Evolutionary conservation across 1,140 invertebrate species (phyloP).

Genomic region (Bombus confusus): DNA sequence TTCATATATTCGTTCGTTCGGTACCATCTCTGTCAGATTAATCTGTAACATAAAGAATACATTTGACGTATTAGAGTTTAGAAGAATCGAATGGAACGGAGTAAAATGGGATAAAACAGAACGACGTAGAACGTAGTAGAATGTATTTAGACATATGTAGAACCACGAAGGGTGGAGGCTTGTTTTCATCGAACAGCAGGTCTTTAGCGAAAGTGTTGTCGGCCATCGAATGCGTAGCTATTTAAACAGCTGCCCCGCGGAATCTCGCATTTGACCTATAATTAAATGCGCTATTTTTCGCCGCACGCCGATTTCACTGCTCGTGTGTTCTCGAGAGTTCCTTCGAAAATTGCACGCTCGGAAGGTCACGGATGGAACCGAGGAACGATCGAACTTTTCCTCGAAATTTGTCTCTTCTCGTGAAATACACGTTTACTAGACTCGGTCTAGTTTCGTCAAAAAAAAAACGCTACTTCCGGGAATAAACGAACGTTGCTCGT

Average conservation of each 20-base stretch:
- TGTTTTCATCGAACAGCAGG: not conserved
- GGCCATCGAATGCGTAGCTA: not conserved
- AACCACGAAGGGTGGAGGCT: not conserved
- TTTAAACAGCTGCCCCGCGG: conserved; percentile 38
- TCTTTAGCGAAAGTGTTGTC: conserved; percentile 10
- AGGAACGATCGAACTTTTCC: not conserved
- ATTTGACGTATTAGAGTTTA: too few species aligned
- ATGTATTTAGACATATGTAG: not conserved
- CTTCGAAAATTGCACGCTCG: not conserved
- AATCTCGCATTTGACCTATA: conserved; percentile 57
- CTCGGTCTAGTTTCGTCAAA: not conserved
- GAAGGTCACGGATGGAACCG: not conserved
- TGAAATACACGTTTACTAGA: not conserved
- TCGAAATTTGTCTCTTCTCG: too few species aligned
- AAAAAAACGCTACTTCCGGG: too few species aligned
- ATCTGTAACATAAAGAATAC: too few species aligned
- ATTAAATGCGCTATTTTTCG: conserved; percentile 65
- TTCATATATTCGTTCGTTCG: too few species aligned
- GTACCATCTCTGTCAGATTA: too few species aligned
- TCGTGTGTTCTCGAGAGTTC: conserved; percentile 13
- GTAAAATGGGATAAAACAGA: too few species aligned
- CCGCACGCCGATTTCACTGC: conserved; percentile 32
- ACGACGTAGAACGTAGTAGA: too few species aligned
- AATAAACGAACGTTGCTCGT: not conserved
- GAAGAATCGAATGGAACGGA: too few species aligned